phyloP scores from a whole-genome alignment of 1,140 invertebrate genomes.

The Dendroctonus valens region DNA sequence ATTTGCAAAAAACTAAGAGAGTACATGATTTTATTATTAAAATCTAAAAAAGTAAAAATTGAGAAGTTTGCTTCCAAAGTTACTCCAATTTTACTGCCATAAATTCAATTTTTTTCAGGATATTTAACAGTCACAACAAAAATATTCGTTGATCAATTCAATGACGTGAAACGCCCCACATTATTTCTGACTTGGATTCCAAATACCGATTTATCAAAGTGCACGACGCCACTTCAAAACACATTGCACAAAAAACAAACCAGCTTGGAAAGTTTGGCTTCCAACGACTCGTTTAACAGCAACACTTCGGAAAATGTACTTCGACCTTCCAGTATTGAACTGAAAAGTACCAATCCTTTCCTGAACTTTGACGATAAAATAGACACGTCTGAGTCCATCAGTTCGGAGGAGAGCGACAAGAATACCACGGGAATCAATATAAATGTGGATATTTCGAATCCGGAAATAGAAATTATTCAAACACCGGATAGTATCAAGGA shows the following conservation, averaged over 20 bases:
- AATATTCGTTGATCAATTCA: constrained; percentile 69
- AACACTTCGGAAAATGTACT: constrained; percentile 19
- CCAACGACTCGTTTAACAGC: constrained; percentile 43
- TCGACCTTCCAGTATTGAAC: constrained; percentile 39
- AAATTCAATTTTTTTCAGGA: constrained; percentile 1
- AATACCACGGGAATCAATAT: constrained; percentile 60
- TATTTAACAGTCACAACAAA: constrained; percentile 85
- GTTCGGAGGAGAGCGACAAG: constrained; percentile 46
- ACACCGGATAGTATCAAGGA: constrained; percentile 57
- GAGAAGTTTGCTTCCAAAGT: too few relatives aligned
- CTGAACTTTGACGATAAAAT: constrained; percentile 45
- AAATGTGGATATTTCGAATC: constrained; percentile 62
- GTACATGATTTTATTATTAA: neutral
- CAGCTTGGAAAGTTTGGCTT: constrained; percentile 46
- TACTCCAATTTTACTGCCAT: too few relatives aligned
- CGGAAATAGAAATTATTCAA: constrained; percentile 62
- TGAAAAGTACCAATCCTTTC: constrained; percentile 49
- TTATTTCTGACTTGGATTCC: constrained; percentile 92
- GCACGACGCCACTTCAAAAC: constrained; percentile 56
- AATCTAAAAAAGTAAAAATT: too few relatives aligned
- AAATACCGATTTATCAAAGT: constrained; percentile 83
- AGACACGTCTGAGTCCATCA: constrained; percentile 36
- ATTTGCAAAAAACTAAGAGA: neutral
- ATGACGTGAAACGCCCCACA: constrained; percentile 71
- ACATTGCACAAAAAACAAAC: constrained; percentile 45